Conservation (phyloP, 2,113 vertebrate species). For the Jaculus jaculus region DNA sequence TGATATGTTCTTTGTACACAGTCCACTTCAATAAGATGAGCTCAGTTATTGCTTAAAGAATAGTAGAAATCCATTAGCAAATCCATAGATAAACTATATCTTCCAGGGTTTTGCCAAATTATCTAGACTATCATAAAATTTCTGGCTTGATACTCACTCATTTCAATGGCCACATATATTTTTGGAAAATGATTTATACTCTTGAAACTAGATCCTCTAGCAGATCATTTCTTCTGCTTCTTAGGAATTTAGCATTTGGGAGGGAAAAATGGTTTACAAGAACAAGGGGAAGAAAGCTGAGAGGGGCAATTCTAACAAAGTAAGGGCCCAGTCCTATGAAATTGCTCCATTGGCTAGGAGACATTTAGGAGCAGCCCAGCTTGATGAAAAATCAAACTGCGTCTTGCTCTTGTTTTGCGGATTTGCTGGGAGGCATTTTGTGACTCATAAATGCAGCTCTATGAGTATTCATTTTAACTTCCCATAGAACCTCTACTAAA, state of each 20-base stretch:
- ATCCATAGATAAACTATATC: not conserved
- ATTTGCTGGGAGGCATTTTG: not conserved
- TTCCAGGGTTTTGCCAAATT: not conserved
- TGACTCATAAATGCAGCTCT: not conserved
- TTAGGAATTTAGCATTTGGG: not conserved
- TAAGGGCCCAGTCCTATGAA: not conserved
- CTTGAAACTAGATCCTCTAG: not conserved
- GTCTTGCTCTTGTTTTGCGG: not conserved
- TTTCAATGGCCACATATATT: not conserved
- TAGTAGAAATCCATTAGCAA: not conserved
- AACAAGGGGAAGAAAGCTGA: not conserved
- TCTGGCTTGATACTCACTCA: not conserved
- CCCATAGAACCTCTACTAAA: not conserved
- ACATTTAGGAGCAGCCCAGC: not conserved
- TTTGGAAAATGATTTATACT: not conserved
- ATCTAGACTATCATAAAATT: not conserved
- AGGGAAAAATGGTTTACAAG: not conserved
- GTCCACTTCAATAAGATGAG: not conserved
- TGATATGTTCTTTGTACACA: not conserved
- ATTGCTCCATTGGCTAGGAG: not conserved
- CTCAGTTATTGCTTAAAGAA: not conserved
- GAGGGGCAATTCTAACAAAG: not conserved
- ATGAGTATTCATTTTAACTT: not conserved
- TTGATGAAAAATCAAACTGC: not conserved
- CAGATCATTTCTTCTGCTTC: not conserved